Conservation (phyloP, 2,888 invertebrate genomes). For the Ctenicera cuprea region DNA sequence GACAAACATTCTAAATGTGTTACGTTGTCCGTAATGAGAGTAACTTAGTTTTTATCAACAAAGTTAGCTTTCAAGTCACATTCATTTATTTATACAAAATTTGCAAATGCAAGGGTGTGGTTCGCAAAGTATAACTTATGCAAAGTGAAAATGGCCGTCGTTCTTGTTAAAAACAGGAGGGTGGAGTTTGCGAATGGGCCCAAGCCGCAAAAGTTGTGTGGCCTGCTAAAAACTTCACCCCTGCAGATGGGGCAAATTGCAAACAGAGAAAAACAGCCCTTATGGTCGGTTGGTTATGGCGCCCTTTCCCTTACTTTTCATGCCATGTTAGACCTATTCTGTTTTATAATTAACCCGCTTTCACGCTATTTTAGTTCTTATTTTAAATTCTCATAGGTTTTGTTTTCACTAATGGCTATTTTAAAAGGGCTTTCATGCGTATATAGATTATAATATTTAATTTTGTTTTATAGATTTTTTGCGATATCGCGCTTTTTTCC, state of each 20-base stretch:
- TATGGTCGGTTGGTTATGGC: constrained; percentile 65
- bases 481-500: constrained; percentile 41
- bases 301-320: constrained; percentile 64
- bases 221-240: constrained; percentile 71
- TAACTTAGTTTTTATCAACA: constrained; percentile 58
- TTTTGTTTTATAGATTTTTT: constrained; percentile 58
- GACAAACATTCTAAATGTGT: constrained; percentile 47
- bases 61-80: constrained; percentile 55
- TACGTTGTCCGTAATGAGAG: constrained; percentile 48
- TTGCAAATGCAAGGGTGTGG: constrained; percentile 67
- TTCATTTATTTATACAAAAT: constrained; percentile 59
- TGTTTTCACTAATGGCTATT: constrained; percentile 64
- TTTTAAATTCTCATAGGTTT: constrained; percentile 65
- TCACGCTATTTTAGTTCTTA: constrained; percentile 71
- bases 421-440: constrained; percentile 66
- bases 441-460: constrained; percentile 64
- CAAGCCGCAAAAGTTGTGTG: constrained; percentile 72
- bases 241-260: constrained; percentile 57
- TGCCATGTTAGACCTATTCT: constrained; percentile 68
- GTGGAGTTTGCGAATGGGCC: constrained; percentile 70
- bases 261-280: constrained; percentile 65
- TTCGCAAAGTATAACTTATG: constrained; percentile 70
- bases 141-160: constrained; percentile 70
- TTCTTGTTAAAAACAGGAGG: constrained; percentile 71
- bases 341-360: constrained; percentile 71